Evolutionary conservation across 2,113 vertebrate genomes (phyloP), one percentile per base, ranked within the genome.

Genomic region (Neopipo cinnamomea): DNA sequence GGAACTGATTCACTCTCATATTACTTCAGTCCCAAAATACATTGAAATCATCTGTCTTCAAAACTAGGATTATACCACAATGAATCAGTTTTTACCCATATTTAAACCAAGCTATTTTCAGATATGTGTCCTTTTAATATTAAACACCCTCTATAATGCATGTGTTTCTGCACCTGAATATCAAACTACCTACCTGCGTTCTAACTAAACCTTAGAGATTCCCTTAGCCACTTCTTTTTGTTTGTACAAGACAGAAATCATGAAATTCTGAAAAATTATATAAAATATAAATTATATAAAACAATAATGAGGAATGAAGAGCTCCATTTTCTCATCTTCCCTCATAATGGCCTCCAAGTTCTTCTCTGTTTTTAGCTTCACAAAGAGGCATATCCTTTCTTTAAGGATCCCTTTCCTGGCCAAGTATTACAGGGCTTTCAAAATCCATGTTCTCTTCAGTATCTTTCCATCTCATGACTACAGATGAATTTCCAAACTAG

Each of bases 41-140:
- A 91, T 10, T 41, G 63, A 96, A 97, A 95, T 86, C 87, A 94
- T 52, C 83, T 80, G 75, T 77, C 68, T 97, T 88, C 61, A 74
- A 86, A 94, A 90, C 28, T 46, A 42, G 55, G 88, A 90, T 94
- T 88, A 88, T 59, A 39, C 68, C 80, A 35, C 58, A 83, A 27
- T 88, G 42, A 94, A 63, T 95, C 72, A 84, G 67, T 24, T 88
- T 74, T 89, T 90, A 56, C n/a, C 74, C 61, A 94, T 91, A 83
- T 80, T 84, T 86, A 93, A 90, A 78, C n/a, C 25, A 73, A 94
- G 76, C 50, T 90, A 86, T 93, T 94, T 93, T 42, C 39, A 92
- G 76, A 46, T 74, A 72, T 25, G 3, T 53, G 27, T 84, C 33
- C 31, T 90, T 93, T 80, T 47, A 80, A 70, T 86, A 91, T 74